phyloP scores from a whole-genome alignment of 1,140 invertebrate species.

The Pachyrhynchus sulphureomaculatus region DNA sequence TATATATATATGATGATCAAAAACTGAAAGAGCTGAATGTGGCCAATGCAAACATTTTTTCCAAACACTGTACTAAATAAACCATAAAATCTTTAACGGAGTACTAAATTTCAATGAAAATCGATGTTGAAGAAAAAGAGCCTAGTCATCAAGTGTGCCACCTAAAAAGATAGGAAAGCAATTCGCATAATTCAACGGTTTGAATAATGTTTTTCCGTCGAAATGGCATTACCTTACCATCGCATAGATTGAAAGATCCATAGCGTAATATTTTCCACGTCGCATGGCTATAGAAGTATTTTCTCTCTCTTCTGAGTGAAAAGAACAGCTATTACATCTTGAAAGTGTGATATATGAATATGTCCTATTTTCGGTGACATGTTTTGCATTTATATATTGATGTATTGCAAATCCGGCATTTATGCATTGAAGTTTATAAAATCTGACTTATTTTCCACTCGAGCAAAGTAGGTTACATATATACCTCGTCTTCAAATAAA shows the following conservation, averaged over 20 bases:
- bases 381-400: conserved; percentile 1
- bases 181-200: conserved; percentile 26
- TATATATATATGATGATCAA: no score
- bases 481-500: no score
- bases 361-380: conserved; percentile 5
- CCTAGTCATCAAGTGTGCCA: conserved; percentile 18
- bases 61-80: no score
- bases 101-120: conserved; percentile 11
- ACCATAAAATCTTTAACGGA: no score
- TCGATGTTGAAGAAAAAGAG: conserved; percentile 11
- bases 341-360: conserved; percentile 20
- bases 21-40: no score
- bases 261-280: conserved; percentile 27
- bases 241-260: conserved; percentile 24
- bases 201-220: conserved; percentile 29
- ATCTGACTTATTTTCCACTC: background rate
- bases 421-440: conserved; percentile 6
- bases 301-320: conserved; percentile 4
- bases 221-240: conserved; percentile 25
- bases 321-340: conserved; percentile 5
- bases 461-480: no score
- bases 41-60: no score
- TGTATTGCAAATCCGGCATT: conserved; percentile 3
- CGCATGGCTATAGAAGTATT: conserved; percentile 16
- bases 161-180: conserved; percentile 24